Percentiles rank a stretch among this genome's conserved stretches.
Conservation (phyloP, 2,888 invertebrate species). For the Nephrotoma appendiculata region DNA sequence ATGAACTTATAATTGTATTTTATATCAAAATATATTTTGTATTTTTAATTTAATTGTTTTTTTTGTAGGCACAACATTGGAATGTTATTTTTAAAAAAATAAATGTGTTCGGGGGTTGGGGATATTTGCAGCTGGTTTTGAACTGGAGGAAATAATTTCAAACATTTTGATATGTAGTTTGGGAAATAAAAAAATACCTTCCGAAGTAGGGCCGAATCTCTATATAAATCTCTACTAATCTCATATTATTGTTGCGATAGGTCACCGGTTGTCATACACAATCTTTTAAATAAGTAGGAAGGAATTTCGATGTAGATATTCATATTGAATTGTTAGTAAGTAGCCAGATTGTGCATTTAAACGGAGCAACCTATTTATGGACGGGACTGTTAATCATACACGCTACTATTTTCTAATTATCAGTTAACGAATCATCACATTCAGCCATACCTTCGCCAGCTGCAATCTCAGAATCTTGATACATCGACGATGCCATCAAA, state of each 20-base stretch:
- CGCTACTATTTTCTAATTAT: slow-evolving; percentile 9
- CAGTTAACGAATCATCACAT: slow-evolving; percentile 11
- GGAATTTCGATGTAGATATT: too few species aligned
- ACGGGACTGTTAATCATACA: background rate
- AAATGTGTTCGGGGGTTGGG: background rate
- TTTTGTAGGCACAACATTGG: background rate
- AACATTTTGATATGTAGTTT: background rate
- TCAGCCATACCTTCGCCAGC: slow-evolving; percentile 16
- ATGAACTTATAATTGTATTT: background rate
- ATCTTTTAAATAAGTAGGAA: too few species aligned
- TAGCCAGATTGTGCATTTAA: background rate
- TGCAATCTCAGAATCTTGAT: slow-evolving; percentile 5
- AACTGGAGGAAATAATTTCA: background rate
- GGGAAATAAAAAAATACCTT: background rate
- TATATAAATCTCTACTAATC: background rate
- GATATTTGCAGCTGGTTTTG: background rate
- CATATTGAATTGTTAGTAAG: too few species aligned
- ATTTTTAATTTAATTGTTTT: background rate
- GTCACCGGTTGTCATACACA: background rate
- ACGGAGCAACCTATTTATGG: background rate
- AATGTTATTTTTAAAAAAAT: background rate
- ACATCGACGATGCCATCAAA: background rate
- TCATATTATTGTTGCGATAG: background rate
- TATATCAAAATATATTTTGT: background rate
- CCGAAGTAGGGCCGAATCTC: background rate